Conservation (phyloP, 2,113 vertebrate genomes). For the Hymenochirus boettgeri region DNA sequence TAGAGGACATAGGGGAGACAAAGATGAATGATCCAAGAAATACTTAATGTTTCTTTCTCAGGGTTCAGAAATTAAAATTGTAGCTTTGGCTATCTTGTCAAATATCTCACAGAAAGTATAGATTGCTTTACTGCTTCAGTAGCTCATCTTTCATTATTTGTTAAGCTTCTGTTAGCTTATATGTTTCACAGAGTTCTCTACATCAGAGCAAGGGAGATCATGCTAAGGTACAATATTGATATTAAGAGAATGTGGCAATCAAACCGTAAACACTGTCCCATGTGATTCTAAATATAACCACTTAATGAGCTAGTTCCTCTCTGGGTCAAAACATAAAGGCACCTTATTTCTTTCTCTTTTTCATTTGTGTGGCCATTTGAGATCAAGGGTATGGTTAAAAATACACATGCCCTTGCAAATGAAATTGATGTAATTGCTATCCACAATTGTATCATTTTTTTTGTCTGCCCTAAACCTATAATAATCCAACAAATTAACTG, state of each 20-base stretch:
- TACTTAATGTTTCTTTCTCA: conserved; percentile 23
- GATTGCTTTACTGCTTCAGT: not conserved
- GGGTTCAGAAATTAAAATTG: conserved; percentile 11
- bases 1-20: not conserved
- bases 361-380: too few relatives aligned
- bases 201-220: not conserved
- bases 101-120: not conserved
- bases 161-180: not conserved
- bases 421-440: not conserved
- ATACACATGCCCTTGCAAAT: not conserved
- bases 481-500: too few relatives aligned
- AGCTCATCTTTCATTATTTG: conserved; percentile 1
- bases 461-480: too few relatives aligned
- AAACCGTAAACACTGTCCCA: not conserved
- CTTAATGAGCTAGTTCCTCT: not conserved
- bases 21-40: conserved; percentile 33
- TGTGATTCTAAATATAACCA: not conserved
- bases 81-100: not conserved
- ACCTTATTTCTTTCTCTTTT: not conserved
- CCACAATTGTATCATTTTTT: too few relatives aligned
- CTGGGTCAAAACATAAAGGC: not conserved
- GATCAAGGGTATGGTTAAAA: not conserved
- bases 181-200: not conserved
- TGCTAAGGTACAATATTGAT: not conserved
- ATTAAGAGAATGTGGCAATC: not conserved